phyloP scores from a whole-genome alignment of 2,113 vertebrate species.

The Cranoglanis bouderius region DNA sequence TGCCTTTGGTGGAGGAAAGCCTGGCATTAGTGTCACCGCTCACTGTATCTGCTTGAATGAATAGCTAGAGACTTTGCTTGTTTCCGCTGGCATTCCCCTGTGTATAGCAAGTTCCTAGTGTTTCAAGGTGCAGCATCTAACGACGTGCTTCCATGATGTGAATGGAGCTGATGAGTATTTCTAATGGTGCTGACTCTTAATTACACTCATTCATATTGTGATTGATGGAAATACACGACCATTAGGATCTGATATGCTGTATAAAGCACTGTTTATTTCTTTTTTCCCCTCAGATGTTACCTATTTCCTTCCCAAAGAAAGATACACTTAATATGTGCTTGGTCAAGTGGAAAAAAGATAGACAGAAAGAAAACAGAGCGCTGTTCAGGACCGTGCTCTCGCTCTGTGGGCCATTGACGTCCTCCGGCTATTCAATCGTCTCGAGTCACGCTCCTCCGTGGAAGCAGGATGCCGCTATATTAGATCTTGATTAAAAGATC shows the following conservation, averaged over 20 bases:
- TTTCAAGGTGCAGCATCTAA: neutral
- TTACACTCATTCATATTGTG: neutral
- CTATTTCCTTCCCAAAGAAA: neutral
- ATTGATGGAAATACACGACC: no score
- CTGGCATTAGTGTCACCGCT: constrained; percentile 55
- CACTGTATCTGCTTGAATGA: constrained; percentile 50
- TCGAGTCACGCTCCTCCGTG: constrained; percentile 19
- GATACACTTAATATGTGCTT: neutral
- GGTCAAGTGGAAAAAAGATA: neutral
- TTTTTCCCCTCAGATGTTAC: neutral
- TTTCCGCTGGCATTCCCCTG: neutral
- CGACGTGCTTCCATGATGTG: neutral
- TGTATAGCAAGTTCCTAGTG: neutral
- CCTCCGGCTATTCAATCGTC: constrained; percentile 46
- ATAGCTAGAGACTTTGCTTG: constrained; percentile 29
- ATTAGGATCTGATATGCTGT: neutral
- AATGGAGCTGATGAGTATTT: neutral
- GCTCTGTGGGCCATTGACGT: constrained; percentile 43
- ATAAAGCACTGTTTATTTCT: neutral
- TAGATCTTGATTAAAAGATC: constrained; percentile 59
- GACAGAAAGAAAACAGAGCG: neutral
- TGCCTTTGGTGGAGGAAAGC: constrained; percentile 61
- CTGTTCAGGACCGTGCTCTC: neutral
- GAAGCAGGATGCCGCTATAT: constrained; percentile 32
- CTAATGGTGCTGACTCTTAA: neutral